These are phyloP conservation scores for Pterocles burchelli DNA, from an alignment of 2,113 vertebrate species.

Conservation along the genomic window DNA sequence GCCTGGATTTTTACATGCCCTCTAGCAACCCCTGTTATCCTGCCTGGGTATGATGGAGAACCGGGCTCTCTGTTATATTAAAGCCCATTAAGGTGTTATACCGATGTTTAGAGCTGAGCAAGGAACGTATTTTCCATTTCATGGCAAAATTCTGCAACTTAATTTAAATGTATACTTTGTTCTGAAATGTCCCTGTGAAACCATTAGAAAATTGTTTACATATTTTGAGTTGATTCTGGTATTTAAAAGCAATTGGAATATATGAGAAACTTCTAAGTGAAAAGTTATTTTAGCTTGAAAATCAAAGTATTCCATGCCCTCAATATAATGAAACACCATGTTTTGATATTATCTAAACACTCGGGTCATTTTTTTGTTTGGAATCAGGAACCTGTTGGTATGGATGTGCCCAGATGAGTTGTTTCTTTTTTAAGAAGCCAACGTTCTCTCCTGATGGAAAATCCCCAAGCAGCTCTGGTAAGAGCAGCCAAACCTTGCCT, in stretches of 20 bases:
- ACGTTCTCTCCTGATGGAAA: background rate
- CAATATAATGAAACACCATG: slow-evolving; percentile 1
- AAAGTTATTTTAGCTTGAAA: slow-evolving; percentile 1
- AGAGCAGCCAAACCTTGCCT: background rate
- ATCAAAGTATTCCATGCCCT: background rate
- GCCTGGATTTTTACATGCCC: background rate
- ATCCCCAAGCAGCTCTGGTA: background rate
- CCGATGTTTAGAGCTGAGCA: background rate
- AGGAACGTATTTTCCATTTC: background rate
- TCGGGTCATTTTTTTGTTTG: background rate
- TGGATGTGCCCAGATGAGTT: background rate
- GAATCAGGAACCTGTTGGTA: background rate
- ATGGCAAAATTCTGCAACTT: background rate
- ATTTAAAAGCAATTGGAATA: slow-evolving; percentile 1
- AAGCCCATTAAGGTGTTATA: background rate
- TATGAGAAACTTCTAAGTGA: background rate
- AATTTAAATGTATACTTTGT: background rate
- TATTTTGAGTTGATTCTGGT: background rate
- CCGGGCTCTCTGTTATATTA: background rate
- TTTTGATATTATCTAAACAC: slow-evolving; percentile 8
- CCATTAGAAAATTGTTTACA: slow-evolving; percentile 5
- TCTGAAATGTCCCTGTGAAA: background rate
- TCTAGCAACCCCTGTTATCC: background rate
- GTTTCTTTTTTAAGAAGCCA: background rate
- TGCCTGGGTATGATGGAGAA: too few species aligned